These are phyloP conservation scores for Harpagus bidentatus DNA, from an alignment of 2,113 vertebrate genomes.

Conservation along the genomic window DNA sequence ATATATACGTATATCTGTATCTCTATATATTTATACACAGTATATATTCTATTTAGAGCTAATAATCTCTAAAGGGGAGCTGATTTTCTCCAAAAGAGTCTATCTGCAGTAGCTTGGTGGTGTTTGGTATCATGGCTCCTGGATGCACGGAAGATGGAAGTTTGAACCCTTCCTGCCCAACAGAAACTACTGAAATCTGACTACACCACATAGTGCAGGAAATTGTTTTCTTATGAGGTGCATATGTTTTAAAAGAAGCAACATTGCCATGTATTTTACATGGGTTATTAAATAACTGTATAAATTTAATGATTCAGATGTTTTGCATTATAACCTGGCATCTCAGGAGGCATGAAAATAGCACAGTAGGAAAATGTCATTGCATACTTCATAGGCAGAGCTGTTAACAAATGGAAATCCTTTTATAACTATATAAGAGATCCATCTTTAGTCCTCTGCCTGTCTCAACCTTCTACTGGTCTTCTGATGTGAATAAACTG, in stretches of 20 bases:
- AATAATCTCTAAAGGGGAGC: neutral
- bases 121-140: neutral
- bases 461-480: conserved; percentile 47
- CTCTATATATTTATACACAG: neutral
- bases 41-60: neutral
- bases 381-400: conserved; percentile 29
- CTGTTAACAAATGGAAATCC: conserved; percentile 63
- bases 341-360: conserved; percentile 40
- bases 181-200: conserved; percentile 47
- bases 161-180: neutral
- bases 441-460: conserved; percentile 49
- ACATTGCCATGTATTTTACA: conserved; percentile 33
- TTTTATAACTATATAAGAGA: conserved; percentile 46
- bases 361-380: conserved; percentile 35
- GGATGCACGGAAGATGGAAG: neutral
- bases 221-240: conserved; percentile 56
- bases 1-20: neutral
- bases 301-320: conserved; percentile 52
- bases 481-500: conserved; percentile 57
- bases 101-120: neutral
- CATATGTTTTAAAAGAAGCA: conserved; percentile 48
- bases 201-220: conserved; percentile 3
- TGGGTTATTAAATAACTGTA: conserved; percentile 52
- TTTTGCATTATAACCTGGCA: conserved; percentile 61
- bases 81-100: neutral